Conservation (phyloP, 2,888 invertebrate genomes). For the Cheilosia grossa region DNA sequence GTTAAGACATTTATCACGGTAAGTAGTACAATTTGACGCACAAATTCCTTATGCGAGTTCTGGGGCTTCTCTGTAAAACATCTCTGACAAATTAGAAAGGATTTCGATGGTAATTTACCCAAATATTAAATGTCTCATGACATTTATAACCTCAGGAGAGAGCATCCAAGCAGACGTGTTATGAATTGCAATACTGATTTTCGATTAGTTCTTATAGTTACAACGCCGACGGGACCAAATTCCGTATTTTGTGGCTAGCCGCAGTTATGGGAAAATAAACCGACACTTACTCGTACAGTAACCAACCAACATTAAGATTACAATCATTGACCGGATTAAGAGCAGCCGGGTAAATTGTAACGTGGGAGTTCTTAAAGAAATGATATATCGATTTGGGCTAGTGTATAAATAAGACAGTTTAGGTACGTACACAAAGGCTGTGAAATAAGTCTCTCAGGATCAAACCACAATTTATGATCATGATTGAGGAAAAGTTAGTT, state of each 20-base stretch:
- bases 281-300: conserved; percentile 16
- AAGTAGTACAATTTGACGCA: conserved; percentile 57
- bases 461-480: conserved; percentile 33
- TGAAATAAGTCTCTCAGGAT: conserved; percentile 43
- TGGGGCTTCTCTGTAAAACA: conserved; percentile 37
- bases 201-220: conserved; percentile 49
- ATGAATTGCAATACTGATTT: conserved; percentile 69
- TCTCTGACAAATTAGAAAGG: conserved; percentile 66
- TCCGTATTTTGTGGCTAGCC: neutral
- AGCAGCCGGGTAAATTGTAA: conserved; percentile 5
- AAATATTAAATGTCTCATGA: conserved; percentile 68
- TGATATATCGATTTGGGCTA: conserved; percentile 43
- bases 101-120: conserved; percentile 66
- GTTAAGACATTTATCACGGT: conserved; percentile 60
- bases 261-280: conserved; percentile 17
- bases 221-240: conserved; percentile 21
- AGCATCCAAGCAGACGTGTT: conserved; percentile 59
- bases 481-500: conserved; percentile 17
- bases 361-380: conserved; percentile 43
- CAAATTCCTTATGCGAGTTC: conserved; percentile 40
- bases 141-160: conserved; percentile 54
- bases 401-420: conserved; percentile 31
- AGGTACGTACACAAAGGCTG: conserved; percentile 11
- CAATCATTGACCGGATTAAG: conserved; percentile 52
- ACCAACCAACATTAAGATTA: conserved; percentile 54